phyloP scores from a whole-genome alignment of 2,888 invertebrate genomes.

The Protodeltote pygarga region DNA sequence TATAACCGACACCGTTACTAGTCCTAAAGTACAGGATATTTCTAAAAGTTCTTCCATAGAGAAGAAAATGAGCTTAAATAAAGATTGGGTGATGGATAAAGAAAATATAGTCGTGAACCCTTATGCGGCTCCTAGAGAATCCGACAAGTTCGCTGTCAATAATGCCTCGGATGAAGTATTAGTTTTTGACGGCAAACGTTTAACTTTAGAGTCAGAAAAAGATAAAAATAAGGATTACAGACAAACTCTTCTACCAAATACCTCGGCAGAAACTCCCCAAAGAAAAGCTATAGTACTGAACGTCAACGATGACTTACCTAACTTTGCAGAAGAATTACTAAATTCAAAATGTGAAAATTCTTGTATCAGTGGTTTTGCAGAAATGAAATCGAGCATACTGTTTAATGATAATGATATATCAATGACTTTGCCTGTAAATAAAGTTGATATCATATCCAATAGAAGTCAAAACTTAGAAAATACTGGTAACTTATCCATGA shows the following conservation, averaged over 20 bases:
- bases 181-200: constrained; percentile 75
- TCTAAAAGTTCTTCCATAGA: constrained; percentile 53
- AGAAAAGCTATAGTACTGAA: constrained; percentile 72
- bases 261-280: constrained; percentile 42
- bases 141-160: constrained; percentile 67
- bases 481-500: constrained; percentile 55
- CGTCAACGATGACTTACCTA: constrained; percentile 71
- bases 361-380: constrained; percentile 11
- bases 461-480: constrained; percentile 43
- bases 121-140: constrained; percentile 64
- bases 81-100: constrained; percentile 72
- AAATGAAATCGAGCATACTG: constrained; percentile 2
- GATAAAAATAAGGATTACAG: constrained; percentile 44
- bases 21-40: constrained; percentile 68
- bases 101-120: constrained; percentile 78
- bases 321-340: constrained; percentile 56
- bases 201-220: constrained; percentile 64
- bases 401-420: constrained; percentile 19
- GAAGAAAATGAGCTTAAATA: constrained; percentile 45
- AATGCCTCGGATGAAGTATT: constrained; percentile 68
- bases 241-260: constrained; percentile 45
- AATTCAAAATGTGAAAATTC: constrained; percentile 31
- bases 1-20: constrained; percentile 72
- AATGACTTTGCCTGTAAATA: constrained; percentile 15
- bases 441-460: constrained; percentile 17